phyloP scores from a whole-genome alignment of 2,797 vertebrate genomes.

The Ceyx erithaca region DNA sequence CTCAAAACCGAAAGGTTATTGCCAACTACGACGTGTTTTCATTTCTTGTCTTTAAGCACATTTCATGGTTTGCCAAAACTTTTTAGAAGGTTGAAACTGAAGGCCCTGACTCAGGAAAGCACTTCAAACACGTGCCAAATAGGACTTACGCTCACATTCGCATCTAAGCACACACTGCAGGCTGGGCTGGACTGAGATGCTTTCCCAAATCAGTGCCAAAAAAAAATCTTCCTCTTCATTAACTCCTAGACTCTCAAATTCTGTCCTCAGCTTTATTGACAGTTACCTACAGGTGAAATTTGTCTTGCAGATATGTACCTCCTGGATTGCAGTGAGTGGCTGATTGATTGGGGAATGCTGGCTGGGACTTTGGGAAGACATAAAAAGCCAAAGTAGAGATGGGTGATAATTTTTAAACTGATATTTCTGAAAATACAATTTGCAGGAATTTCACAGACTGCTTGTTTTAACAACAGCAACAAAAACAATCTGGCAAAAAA shows the following conservation, averaged over 20 bases:
- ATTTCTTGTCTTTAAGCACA: slow-evolving; percentile 43
- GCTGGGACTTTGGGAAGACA: neutral
- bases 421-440: neutral
- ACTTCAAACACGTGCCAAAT: neutral
- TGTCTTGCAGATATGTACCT: neutral
- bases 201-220: neutral
- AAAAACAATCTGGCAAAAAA: neutral
- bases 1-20: neutral
- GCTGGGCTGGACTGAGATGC: neutral
- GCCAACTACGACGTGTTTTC: slow-evolving; percentile 16
- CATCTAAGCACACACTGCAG: neutral
- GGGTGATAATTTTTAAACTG: neutral
- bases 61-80: slow-evolving; percentile 41
- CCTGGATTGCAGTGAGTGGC: neutral
- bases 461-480: neutral
- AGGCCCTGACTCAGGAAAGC: slow-evolving; percentile 21
- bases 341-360: neutral
- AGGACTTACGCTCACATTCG: neutral
- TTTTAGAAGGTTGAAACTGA: slow-evolving; percentile 36
- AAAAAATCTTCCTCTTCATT: neutral
- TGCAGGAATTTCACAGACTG: neutral
- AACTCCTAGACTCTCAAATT: neutral
- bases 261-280: fast-evolving
- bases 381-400: neutral
- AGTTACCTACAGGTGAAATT: neutral